Evolutionary conservation across 2,113 vertebrate genomes (phyloP), one percentile per base, ranked within the genome.

Genomic region (Symphodus melops): DNA sequence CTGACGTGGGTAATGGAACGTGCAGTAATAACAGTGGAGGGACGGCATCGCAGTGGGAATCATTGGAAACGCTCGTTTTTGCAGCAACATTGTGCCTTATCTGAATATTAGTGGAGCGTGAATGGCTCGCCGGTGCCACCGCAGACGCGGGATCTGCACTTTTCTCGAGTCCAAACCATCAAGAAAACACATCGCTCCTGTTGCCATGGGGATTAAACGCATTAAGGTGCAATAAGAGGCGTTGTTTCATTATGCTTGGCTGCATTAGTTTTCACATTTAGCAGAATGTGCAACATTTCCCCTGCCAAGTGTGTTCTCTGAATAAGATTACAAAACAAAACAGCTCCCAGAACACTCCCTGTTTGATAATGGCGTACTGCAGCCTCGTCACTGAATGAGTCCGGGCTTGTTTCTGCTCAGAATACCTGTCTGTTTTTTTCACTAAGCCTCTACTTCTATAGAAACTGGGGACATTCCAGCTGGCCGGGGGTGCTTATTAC

Each of bases 21-120:
- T 66, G 57, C 68, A 42, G 84, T 93, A 93, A 94, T 93, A 86
- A 91, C 86, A 91, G 92, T 90, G 89, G 86, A 82, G 89, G 80
- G 75, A 74, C 62, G 82, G 78, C 72, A 68, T 87, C 88, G 33
- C 91, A 86, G 89, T 72, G 39, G 86, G 91, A 84, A 61, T 68
- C 77, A 76, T 78, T 87, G 16, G 86, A 92, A 91, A 90, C 16
- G 70, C 66, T 83, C 55, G 54, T 72, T 86, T 90, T 74, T 64
- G 56, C 73, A 48, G 67, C 76, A 77, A 82, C 58, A 48, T 68
- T 66, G 60, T 59, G 74, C 82, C 77, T 87, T 63, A 86, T 88
- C 75, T 65, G 71, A 86, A 84, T 86, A 87, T 89, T 67, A 86
- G 62, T 70, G 80, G 77, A 79, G 89, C 66, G 62, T 69, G 70